phyloP scores from a whole-genome alignment of 2,888 invertebrate species.

The Papilio protenor region DNA sequence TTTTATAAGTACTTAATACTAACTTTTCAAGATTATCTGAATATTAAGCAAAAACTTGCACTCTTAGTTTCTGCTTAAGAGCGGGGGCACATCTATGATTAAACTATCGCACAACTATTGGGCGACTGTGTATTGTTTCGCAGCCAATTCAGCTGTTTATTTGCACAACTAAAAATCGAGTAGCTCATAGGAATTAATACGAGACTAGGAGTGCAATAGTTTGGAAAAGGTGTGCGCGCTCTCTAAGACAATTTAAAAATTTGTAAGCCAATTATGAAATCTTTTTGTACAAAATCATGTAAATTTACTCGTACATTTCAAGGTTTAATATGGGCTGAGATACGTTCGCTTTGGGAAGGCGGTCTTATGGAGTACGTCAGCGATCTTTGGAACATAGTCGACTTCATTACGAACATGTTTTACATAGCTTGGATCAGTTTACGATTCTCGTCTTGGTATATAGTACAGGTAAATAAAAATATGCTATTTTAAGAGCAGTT shows the following conservation, averaged over 20 bases:
- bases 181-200: no score
- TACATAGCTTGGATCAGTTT: slow-evolving; percentile 97
- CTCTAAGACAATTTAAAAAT: no score
- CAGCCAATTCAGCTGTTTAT: no score
- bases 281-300: neutral
- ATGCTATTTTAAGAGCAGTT: neutral
- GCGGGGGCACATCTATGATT: no score
- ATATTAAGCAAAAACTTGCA: no score
- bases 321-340: slow-evolving; percentile 98
- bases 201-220: no score
- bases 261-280: neutral
- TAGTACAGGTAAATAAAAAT: slow-evolving; percentile 89
- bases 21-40: no score
- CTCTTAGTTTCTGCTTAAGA: no score
- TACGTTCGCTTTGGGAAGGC: slow-evolving; percentile 94
- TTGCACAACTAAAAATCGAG: no score
- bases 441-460: slow-evolving; percentile 93
- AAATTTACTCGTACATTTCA: slow-evolving; percentile 47
- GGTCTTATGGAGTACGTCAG: slow-evolving; percentile 96
- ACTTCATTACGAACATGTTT: slow-evolving; percentile 98
- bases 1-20: neutral
- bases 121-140: no score
- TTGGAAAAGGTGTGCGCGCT: no score
- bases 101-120: no score
- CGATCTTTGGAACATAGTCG: slow-evolving; percentile 99